Evolutionary conservation across 1,140 invertebrate genomes (phyloP).

Genomic region (Drosophila kikkawai): DNA sequence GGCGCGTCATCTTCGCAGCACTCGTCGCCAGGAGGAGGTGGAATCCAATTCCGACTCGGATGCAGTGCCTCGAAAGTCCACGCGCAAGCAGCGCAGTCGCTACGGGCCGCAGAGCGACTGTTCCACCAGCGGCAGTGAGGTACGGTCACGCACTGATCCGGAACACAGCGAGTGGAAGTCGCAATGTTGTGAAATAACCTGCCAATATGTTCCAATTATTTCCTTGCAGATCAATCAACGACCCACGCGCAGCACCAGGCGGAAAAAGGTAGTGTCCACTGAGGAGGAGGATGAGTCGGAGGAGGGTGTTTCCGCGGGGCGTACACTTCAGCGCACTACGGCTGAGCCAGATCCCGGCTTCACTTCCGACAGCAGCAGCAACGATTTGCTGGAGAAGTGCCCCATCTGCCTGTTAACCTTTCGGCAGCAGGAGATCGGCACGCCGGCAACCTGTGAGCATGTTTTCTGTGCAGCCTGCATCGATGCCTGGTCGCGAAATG

Average conservation of each 20-base stretch:
- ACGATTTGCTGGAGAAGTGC: conserved; percentile 92
- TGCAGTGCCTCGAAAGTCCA: conserved; percentile 36
- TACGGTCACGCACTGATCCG: conserved; percentile 27
- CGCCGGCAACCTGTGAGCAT: conserved; percentile 94
- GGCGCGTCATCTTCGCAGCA: conserved; percentile 13
- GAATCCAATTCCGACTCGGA: conserved; percentile 66
- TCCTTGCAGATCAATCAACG: conserved; percentile 39
- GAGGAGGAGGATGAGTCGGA: conserved; percentile 42
- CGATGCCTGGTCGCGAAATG: conserved; percentile 96
- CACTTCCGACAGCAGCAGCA: conserved; percentile 88
- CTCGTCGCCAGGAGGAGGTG: conserved; percentile 23
- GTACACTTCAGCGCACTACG: conserved; percentile 1
- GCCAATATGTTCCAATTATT: not conserved
- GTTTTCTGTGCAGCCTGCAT: conserved; percentile 95
- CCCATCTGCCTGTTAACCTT: conserved; percentile 93
- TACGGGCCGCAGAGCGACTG: conserved; percentile 51
- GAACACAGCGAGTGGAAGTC: not conserved
- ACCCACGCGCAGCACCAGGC: conserved; percentile 23
- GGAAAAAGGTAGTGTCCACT: conserved; percentile 41
- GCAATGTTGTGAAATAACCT: conserved; percentile 1
- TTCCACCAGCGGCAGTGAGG: conserved; percentile 85
- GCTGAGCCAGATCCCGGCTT: conserved; percentile 80
- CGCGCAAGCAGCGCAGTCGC: conserved; percentile 72
- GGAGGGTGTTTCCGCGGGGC: not conserved
- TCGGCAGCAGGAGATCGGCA: conserved; percentile 91